Base-by-base conservation (phyloP, 2,113 vertebrate species). In the Pelecanus crispus region DNA sequence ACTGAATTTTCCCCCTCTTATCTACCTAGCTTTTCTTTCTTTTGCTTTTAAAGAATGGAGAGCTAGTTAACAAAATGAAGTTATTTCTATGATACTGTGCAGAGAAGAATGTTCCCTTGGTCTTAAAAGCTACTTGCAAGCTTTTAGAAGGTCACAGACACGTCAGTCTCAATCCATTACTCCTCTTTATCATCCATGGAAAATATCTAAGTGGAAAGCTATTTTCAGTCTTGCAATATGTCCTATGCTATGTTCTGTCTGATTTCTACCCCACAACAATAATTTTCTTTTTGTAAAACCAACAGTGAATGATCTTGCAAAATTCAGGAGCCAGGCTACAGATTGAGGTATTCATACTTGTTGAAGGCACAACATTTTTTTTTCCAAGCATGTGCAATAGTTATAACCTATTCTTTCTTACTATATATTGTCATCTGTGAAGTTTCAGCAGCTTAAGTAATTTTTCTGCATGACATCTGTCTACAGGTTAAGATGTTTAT, bases 131-230 rank as follows among this genome's bases (percentile, higher is more conserved):
- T 95, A 62, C 84, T 93, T 95, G n/a, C 50, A 97, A 96, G 80
- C 80, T 93, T 88, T 96, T 91, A 93, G 92, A 85, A 96, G 91
- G 88, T 84, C 81, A 91, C 82, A 75, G 78, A 66, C 70, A 50
- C 56, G 81, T 96, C 91, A 95, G 85, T 95, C 62, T 66, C 83
- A 95, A 90, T 72, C 90, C 82, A 95, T 96, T 97, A 95, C 88
- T 72, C 28, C 17, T 94, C 91, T 96, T 98, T 96, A 89, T 96
- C 88, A 94, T 65, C 74, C 78, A 65, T 11, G 81, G 89, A 96
- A 97, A 93, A 94, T 83, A 77, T 44, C 71, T 63, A 91, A 95
- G 56, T 80, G 40, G 63, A 95, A 97, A 96, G 49, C 59, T 56
- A 15, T 95, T 97, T 97, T 82, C 87, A 82, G n/a, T 89, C 34